Percentiles rank a stretch among this genome's conserved stretches.
Conservation (phyloP, 2,797 vertebrate genomes). For the Australoheros facetus region DNA sequence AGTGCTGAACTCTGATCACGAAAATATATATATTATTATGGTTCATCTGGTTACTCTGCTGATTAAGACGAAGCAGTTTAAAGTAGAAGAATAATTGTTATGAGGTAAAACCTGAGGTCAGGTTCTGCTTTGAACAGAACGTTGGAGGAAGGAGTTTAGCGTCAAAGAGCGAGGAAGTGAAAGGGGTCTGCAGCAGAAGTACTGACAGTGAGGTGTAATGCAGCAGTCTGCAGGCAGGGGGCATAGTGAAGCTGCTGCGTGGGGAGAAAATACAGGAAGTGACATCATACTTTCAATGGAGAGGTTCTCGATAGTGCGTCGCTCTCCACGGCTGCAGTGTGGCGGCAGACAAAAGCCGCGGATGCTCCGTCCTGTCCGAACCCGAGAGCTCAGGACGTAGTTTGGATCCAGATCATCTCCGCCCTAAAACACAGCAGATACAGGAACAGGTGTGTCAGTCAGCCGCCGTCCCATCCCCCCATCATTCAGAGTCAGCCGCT, state of each 20-base stretch:
- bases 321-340: slow-evolving; percentile 94
- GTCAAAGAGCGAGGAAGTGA: background rate
- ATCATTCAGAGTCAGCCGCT: too few relatives aligned
- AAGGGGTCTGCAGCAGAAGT: background rate
- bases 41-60: too few relatives aligned
- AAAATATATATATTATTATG: too few relatives aligned
- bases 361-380: slow-evolving; percentile 93
- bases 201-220: background rate
- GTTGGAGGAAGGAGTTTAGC: background rate
- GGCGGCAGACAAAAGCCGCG: slow-evolving; percentile 94
- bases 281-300: slow-evolving; percentile 85
- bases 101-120: background rate
- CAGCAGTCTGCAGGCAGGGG: background rate
- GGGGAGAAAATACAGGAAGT: background rate
- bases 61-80: too few relatives aligned
- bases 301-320: slow-evolving; percentile 90
- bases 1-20: background rate
- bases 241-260: background rate
- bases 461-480: too few relatives aligned
- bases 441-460: background rate
- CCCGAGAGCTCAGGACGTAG: slow-evolving; percentile 94
- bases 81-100: too few relatives aligned
- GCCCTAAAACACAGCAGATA: slow-evolving; percentile 76
- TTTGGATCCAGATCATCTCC: slow-evolving; percentile 97
- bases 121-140: background rate